Evolutionary conservation across 2,113 vertebrate genomes (phyloP), one percentile per base, ranked within the genome.

Genomic region (Irena cyanogastra): DNA sequence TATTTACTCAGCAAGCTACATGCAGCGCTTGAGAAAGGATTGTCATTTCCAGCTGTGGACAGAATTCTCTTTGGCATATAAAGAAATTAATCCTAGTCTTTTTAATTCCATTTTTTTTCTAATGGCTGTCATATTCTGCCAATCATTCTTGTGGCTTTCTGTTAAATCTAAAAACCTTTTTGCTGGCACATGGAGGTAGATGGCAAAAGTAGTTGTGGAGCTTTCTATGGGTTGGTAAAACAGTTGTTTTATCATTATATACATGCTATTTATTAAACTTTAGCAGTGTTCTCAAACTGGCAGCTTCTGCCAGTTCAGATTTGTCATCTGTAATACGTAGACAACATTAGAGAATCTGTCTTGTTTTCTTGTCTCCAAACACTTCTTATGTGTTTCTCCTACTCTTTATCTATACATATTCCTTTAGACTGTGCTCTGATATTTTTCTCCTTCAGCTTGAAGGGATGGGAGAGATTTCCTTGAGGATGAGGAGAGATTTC

Each of bases 1-100:
- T 89, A 87, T 93, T 96, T 97, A 82, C 92, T 95, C 95, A 97
- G 82, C 44, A 97, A 87, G 45, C 59, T 78, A 90, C 54, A 78
- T 50, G 41, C 61, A 90, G 56, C 35, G 82, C 33, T 83, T 28
- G 12, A 95, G 52, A 95, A 94, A 87, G 19, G 39, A 63, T 60
- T 18, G 3, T 69, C 35, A 59, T 92, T 65, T 69, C 64, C 65
- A 76, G 68, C 13, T 65, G 24, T 26, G 24, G 64, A 89, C 33
- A 52, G 64, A 19, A 15, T 19, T 72, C 79, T 95, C 83, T 94
- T 64, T 83, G 68, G 44, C 89, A 60, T 41, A 47, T 23, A 14
- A 45, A 59, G 18, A 71, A 83, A 41, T 71, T 35, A 78, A 42
- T 49, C 60, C 3, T 16, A 71, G 15, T 65, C 1, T 52, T 94